Base-by-base conservation (phyloP, 2,888 invertebrate species). In the Dasysyrphus tricinctus region DNA sequence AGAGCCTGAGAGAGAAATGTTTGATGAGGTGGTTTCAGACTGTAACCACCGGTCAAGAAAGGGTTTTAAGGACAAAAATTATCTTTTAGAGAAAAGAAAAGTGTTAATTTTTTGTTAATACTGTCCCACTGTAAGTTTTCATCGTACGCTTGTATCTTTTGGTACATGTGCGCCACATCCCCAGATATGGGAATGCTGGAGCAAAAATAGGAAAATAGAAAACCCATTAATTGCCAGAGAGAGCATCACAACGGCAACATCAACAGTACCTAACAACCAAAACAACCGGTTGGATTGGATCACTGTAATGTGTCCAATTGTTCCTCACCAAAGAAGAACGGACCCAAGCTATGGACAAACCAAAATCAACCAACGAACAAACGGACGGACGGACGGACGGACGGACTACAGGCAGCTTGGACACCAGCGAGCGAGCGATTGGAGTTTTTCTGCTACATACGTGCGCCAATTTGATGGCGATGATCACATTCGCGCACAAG, bases 401-500 rank as follows among this genome's bases (percentile, higher is more conserved):
- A 77, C 75, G 72, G 76, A 80, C 24, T 24, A 24, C 1, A 24
- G 24, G 24, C 80, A 54, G 39, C 79, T 63, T 79, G 56, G 42
- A 24, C 39, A 74, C 65, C 47, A 47, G 67, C 70, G 6, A 65
- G 63, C 9, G n/a, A n/a, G 47, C 9, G 63, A 42, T 47, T 29
- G 39, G 42, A 61, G 39, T 39, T 61, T 14, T 32, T 8, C 16
- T 56, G 12, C 57, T 77, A 76, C 76, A 76, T 80, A 80, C 81
- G 78, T 86, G 82, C 78, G 81, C 82, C 86, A 82, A 86, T 85
- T 85, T 85, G 85, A 85, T 63, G 80, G 85, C 61, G 80, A 80
- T 85, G 85, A 85, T 85, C 85, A 81, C 85, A 85, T 85, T 85
- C 81, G 85, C 85, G 77, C 85, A 86, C 86, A 82, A 86, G 82